Evolutionary conservation across 2,113 vertebrate genomes (phyloP), one percentile per base, ranked within the genome.

Genomic region (Morone chrysops): DNA sequence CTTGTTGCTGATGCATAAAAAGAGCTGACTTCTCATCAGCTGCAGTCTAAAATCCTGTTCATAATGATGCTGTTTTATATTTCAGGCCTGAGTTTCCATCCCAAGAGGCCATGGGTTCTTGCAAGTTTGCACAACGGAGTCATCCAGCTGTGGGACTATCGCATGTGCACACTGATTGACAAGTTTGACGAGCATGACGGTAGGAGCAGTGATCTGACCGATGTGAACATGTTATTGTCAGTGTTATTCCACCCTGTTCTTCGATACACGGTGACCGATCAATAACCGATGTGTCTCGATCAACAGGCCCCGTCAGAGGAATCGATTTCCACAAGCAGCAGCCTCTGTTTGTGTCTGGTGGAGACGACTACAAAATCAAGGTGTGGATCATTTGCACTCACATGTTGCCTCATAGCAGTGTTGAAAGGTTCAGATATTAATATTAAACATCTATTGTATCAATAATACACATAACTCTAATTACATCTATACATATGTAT

Each of bases 291-390:
- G 11, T 83, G 2, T 38, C 31, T 20, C 47, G 3, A 10, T 8
- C 16, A 54, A 0, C 63, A 99, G 98, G 98, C 1, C 98, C 98
- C 0, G 98, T 99, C 11, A 93, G 98, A 92, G 98, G 98, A 0
- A 99, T 99, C 61, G 98, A 99, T 74, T 99, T 99, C 91, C 98
- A 99, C 88, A 99, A 99, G 60, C 98, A 99, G 93, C 98, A 99
- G 91, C 98, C 98, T 2, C 94, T 99, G 2, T 99, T 99, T 82
- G 98, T 99, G 2, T 99, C 98, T 4, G 98, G 98, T 78, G 98
- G 98, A 1, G 98, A 99, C 36, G 98, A 99, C 78, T 99, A 99
- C 87, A 99, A 99, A 89, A 99, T 99, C 68, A 99, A 99, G 97
- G 98, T 99, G 86, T 77, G 84, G 22, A 5, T 54, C 10, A 50